Evolutionary conservation across 2,888 invertebrate genomes (phyloP), one percentile per base, ranked within the genome.

Genomic region (Orchesellides sinensis): DNA sequence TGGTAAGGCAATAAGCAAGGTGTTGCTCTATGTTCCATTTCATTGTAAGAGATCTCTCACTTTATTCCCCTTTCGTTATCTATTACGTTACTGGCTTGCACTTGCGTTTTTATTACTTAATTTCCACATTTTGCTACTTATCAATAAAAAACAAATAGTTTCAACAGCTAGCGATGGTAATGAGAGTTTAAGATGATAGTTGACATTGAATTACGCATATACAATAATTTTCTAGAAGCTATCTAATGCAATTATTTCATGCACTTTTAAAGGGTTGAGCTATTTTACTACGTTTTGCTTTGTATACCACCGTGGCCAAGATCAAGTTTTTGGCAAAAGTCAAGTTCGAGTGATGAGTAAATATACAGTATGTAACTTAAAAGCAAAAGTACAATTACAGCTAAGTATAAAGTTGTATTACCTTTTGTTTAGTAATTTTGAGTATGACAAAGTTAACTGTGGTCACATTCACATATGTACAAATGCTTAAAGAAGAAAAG

Each of bases 191-290:
- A 5, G 52, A 66, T 69, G 27, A 47, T 47, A 23, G 49, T 70
- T 79, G 79, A 79, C 79, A 79, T 79, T 79, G 79, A 79, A 79
- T 52, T 54, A 72, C 72, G 65, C 72, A 69, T 49, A 40, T 49
- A 17, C 19, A 49, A 21, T 54, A 25, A 25, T 54, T 1, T 23
- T 54, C 10, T 25, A 21, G 21, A 2, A 56, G n/a, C 23, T 14
- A 61, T n/a, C 17, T 21, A 29, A 63, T 35, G 63, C n/a, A 63
- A 8, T 32, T 19, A 19, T 29, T 25, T 69, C 40, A 40, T 40
- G 40, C 40, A 40, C n/a, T 40, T 40, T 40, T 40, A 40, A 14
- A 8, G 32, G 32, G n/a, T n/a, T 40, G 25, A 29, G 32, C 23
- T 23, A 29, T 35, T 23, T 59, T 61, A 66, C 6, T 52, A 63